Evolutionary conservation across 2,797 vertebrate genomes (phyloP).

Genomic region (Limosa lapponica): DNA sequence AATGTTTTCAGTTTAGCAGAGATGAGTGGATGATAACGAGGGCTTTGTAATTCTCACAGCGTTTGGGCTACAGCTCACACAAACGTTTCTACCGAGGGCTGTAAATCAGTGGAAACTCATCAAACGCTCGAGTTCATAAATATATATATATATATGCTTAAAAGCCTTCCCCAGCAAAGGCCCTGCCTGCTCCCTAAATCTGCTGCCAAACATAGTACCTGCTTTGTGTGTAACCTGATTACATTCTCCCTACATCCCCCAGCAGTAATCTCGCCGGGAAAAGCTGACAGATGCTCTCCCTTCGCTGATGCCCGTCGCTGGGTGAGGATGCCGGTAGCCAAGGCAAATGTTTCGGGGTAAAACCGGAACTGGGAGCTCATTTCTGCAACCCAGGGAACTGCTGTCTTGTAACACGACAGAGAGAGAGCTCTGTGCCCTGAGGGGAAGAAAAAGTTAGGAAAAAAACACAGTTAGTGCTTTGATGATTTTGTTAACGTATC

Average conservation of each 20-base stretch:
- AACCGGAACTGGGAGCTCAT: conserved; percentile 78
- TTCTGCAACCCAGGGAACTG: conserved; percentile 78
- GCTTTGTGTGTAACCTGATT: not conserved
- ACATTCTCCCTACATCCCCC: not conserved
- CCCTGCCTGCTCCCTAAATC: not conserved
- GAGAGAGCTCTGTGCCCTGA: conserved; percentile 81
- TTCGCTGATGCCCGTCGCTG: conserved; percentile 80
- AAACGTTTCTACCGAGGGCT: not conserved
- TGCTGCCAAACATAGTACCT: not conserved
- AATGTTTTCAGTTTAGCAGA: not conserved
- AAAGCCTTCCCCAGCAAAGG: not conserved
- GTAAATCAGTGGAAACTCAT: not conserved
- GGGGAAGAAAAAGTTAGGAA: not conserved
- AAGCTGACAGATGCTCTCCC: conserved; percentile 39
- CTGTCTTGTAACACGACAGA: conserved; percentile 73
- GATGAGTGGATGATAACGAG: not conserved
- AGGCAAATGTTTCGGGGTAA: conserved; percentile 77
- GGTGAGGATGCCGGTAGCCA: conserved; percentile 80
- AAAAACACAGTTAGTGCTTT: not conserved
- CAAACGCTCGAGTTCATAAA: not conserved
- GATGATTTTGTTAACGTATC: conserved; percentile 20
- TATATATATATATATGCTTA: accelerated
- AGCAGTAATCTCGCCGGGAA: not conserved
- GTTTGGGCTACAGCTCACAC: not conserved
- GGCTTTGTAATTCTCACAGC: not conserved